Base-by-base conservation (phyloP, 92 coral and sea anemone genomes). In the Porites cylindrica region DNA sequence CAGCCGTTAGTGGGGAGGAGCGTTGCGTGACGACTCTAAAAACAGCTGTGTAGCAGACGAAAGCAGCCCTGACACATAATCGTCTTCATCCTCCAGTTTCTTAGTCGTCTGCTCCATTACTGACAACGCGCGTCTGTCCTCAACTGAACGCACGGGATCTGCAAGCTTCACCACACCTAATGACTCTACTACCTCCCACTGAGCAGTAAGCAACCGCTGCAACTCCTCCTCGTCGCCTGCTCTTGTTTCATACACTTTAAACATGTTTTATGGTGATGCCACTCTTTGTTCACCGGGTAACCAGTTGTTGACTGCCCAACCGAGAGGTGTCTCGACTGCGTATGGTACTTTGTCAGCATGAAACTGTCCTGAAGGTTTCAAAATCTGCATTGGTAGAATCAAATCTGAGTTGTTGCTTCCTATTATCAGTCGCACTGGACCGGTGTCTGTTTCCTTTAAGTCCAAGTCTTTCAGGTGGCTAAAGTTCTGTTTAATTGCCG, bases 321-420 rank as follows among this genome's bases (percentile, higher is more conserved):
- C 72, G 53, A 78, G 21, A 16, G 69, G 90, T 9, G 80, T 77
- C 86, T 87, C 86, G 21, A 87, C 63, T 43, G 79, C 86, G n/a
- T 80, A 79, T n/a, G 90, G 86, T 14, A 54, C 51, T 85, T 58
- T 79, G 21, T 85, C 89, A 13, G 51, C 43, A 1, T 0, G 52
- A 3, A 53, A 85, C 17, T 52, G 61, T 4, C 32, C 62, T 43
- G 1, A n/a, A 20, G 89, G 83, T 52, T 76, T 85, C 76, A 76
- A 83, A 59, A 85, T 76, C 75, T 23, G 52, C 51, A 51, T 77
- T 19, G 85, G 70, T 24, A 85, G 77, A 50, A 85, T 77, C 18
- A 77, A 78, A 51, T 75, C 84, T 50, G 84, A 77, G 51, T 85
- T 77, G 84, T 85, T 85, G 5, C 77, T 76, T 29, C 84, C 70